Evolutionary conservation across 2,888 invertebrate species (phyloP).

Genomic region (Fragum sueziense): DNA sequence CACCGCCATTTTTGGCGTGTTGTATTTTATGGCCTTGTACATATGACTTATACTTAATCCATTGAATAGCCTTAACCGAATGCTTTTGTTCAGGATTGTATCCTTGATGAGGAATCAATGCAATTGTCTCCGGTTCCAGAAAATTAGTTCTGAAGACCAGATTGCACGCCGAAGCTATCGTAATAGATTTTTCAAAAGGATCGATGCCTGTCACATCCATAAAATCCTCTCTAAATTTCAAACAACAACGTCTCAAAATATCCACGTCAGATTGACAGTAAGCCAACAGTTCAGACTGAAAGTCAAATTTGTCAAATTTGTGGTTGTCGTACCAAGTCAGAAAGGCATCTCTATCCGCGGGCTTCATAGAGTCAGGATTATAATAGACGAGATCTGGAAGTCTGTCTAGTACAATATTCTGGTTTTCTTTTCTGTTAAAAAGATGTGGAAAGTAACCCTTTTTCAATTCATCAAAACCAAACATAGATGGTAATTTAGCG

Average conservation of each 20-base stretch:
- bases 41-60: constrained; percentile 44
- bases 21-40: constrained; percentile 24
- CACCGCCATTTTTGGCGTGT: constrained; percentile 44
- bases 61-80: constrained; percentile 44
- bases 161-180: constrained; percentile 46
- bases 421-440: constrained; percentile 31
- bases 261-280: constrained; percentile 41
- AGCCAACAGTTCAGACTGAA: constrained; percentile 29
- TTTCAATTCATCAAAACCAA: constrained; percentile 34
- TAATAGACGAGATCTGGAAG: constrained; percentile 26
- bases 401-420: neutral
- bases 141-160: constrained; percentile 32
- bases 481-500: constrained; percentile 35
- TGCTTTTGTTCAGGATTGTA: no score
- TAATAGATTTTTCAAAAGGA: constrained; percentile 46
- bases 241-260: constrained; percentile 24
- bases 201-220: constrained; percentile 41
- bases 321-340: constrained; percentile 33
- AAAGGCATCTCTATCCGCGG: constrained; percentile 6
- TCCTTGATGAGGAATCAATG: constrained; percentile 44
- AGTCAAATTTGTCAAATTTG: constrained; percentile 19
- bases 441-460: constrained; percentile 55
- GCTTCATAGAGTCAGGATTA: constrained; percentile 29
- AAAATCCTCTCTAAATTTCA: constrained; percentile 34
- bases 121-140: constrained; percentile 25